Conservation (phyloP, 2,888 invertebrate genomes). For the Ectobius pallidus region DNA sequence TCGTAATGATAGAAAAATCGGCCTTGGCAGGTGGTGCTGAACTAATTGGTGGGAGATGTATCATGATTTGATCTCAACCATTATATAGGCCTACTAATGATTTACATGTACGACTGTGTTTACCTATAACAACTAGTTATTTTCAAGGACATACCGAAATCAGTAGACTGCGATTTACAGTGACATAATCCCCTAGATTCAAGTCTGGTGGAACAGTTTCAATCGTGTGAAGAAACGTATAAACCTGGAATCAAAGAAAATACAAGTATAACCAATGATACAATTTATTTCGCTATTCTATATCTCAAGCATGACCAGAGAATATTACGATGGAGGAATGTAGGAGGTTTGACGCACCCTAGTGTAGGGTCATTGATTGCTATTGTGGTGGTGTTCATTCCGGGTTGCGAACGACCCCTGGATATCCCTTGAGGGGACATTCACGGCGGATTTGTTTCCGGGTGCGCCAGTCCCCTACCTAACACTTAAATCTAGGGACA, state of each 20-base stretch:
- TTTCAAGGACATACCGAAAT: not conserved
- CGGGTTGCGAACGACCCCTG: no score
- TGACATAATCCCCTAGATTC: not conserved
- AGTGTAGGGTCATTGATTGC: not conserved
- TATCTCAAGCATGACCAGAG: not conserved
- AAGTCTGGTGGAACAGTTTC: not conserved
- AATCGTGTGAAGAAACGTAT: not conserved
- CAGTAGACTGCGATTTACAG: not conserved
- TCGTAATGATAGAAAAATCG: not conserved
- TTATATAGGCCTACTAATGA: not conserved
- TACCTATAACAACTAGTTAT: not conserved
- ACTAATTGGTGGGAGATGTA: not conserved
- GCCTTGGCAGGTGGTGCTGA: not conserved
- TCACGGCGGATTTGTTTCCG: no score
- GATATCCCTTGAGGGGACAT: no score
- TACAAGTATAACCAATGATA: not conserved
- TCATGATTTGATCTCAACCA: not conserved
- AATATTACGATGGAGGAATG: not conserved
- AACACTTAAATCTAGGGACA: no score
- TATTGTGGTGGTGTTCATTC: not conserved
- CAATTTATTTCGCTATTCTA: not conserved
- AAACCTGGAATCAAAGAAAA: not conserved
- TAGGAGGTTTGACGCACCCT: not conserved
- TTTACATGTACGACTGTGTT: not conserved
- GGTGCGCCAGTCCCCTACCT: no score